These are phyloP conservation scores for Dolichoris vasculosae DNA, from an alignment of 1,140 invertebrate genomes.

Conservation along the genomic window DNA sequence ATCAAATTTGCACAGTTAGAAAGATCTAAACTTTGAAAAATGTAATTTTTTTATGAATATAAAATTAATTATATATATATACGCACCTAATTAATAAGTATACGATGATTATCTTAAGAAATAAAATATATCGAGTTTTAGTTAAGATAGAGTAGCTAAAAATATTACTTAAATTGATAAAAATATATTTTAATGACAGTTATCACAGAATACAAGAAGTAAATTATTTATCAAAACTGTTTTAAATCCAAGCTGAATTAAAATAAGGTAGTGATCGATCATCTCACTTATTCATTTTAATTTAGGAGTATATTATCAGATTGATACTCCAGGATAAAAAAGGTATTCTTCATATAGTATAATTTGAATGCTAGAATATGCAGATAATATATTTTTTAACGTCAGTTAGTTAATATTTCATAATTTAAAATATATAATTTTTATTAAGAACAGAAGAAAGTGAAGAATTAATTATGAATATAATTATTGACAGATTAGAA, in stretches of 20 bases:
- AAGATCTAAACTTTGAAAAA: too few relatives aligned
- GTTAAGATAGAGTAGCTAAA: not conserved
- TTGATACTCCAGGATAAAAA: not conserved
- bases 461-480: not conserved
- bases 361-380: not conserved
- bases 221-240: not conserved
- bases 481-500: not conserved
- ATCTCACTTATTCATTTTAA: not conserved
- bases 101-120: not conserved
- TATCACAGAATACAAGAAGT: not conserved
- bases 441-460: not conserved
- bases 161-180: not conserved
- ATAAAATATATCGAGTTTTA: not conserved
- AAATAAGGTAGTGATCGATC: not conserved
- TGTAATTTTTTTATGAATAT: too few relatives aligned
- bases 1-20: too few relatives aligned
- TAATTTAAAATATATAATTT: not conserved
- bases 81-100: too few relatives aligned
- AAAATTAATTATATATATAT: too few relatives aligned
- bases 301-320: constrained; percentile 11
- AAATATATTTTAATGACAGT: not conserved
- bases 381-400: not conserved
- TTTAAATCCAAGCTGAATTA: not conserved
- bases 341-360: not conserved
- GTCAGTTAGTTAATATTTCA: not conserved